phyloP scores from a whole-genome alignment of 2,797 vertebrate species.

The Bradypodion pumilum region DNA sequence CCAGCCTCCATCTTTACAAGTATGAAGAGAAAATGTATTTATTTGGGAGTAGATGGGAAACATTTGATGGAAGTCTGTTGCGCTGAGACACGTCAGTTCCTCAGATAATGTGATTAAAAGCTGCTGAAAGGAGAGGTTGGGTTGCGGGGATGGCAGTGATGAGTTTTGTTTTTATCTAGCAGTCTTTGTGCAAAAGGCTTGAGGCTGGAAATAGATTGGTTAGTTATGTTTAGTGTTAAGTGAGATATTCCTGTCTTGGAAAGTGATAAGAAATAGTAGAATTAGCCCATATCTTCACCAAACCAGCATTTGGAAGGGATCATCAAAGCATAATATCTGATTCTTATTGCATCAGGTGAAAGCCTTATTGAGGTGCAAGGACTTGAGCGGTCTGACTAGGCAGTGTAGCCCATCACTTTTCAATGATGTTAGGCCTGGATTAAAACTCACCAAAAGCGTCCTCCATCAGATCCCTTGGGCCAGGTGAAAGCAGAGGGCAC shows the following conservation, averaged over 20 bases:
- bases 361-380: too few species aligned
- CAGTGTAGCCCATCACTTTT: too few species aligned
- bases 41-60: constrained; percentile 13
- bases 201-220: constrained; percentile 38
- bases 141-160: constrained; percentile 38
- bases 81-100: constrained; percentile 45
- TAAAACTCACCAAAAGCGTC: too few species aligned
- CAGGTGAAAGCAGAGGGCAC: too few species aligned
- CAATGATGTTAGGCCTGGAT: too few species aligned
- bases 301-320: too few species aligned
- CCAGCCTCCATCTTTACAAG: constrained; percentile 42
- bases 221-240: constrained; percentile 34
- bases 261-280: constrained; percentile 34
- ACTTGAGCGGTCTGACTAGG: too few species aligned
- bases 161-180: neutral
- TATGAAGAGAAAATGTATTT: constrained; percentile 50
- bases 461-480: too few species aligned
- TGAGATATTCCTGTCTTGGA: neutral
- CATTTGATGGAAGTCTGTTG: constrained; percentile 42
- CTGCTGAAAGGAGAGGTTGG: constrained; percentile 36
- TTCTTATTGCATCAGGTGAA: too few species aligned
- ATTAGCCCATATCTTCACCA: constrained; percentile 37
- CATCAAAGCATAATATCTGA: too few species aligned
- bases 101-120: constrained; percentile 57
- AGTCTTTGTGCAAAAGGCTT: constrained; percentile 14